A percentile compares a stretch with the other conserved stretches of the same genome.
Conservation (phyloP, 2,888 invertebrate genomes). For the Nomada ferruginata region DNA sequence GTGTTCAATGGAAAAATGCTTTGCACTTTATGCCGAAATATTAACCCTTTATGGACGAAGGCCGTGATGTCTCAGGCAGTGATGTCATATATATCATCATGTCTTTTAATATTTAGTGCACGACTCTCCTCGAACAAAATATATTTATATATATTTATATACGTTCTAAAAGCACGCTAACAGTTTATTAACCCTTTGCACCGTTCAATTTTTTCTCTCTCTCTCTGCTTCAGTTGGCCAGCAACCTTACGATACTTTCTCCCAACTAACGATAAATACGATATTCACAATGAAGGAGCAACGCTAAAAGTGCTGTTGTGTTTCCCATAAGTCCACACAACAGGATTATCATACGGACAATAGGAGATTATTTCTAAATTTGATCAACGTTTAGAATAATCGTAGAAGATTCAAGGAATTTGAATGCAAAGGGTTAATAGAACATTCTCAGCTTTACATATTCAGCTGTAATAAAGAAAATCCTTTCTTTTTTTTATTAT, state of each 20-base stretch:
- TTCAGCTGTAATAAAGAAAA: slow-evolving; percentile 12
- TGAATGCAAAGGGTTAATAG: slow-evolving; percentile 19
- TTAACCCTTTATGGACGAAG: slow-evolving; percentile 32
- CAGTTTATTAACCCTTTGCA: slow-evolving; percentile 28
- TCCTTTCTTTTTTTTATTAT: background rate
- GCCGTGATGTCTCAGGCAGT: slow-evolving; percentile 43
- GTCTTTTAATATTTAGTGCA: slow-evolving; percentile 17
- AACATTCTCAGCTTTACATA: slow-evolving; percentile 11
- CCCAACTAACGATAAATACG: slow-evolving; percentile 6
- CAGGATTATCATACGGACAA: background rate
- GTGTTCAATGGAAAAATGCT: slow-evolving; percentile 28
- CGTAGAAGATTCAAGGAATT: background rate
- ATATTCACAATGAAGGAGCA: background rate
- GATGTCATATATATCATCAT: slow-evolving; percentile 11
- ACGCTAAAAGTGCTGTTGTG: background rate
- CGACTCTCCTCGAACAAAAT: slow-evolving; percentile 16
- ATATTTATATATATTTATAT: background rate
- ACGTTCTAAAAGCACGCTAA: slow-evolving; percentile 21
- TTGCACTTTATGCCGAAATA: slow-evolving; percentile 18
- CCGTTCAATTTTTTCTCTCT: background rate
- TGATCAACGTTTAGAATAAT: slow-evolving; percentile 6
- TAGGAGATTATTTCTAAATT: slow-evolving; percentile 2
- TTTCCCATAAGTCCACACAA: background rate
- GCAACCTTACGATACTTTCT: slow-evolving; percentile 31
- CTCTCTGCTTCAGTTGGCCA: slow-evolving; percentile 20